Evolutionary conservation across 2,888 invertebrate genomes (phyloP).

Genomic region (Elysia crispata): DNA sequence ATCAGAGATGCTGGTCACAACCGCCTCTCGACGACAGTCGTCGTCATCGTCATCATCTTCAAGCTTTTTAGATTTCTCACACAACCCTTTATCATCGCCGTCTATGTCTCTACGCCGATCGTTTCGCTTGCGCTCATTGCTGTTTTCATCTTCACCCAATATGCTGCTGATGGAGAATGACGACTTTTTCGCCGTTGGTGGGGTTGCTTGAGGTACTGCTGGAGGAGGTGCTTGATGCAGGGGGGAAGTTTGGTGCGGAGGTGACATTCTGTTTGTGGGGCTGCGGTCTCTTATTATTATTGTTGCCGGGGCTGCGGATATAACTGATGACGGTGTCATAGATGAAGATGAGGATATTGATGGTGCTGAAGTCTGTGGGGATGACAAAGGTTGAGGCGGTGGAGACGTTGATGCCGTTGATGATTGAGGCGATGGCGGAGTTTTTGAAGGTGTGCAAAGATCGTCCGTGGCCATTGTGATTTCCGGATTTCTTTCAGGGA

Average conservation of each 20-base stretch:
- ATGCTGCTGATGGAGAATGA: constrained; percentile 70
- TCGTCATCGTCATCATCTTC: constrained; percentile 20
- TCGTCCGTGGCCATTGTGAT: constrained; percentile 41
- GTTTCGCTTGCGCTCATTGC: constrained; percentile 35
- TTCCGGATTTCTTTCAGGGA: not conserved
- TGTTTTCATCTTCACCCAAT: constrained; percentile 57
- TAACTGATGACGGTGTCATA: not conserved
- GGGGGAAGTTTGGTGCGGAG: not conserved
- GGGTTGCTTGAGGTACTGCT: constrained; percentile 29
- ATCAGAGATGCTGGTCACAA: constrained; percentile 57
- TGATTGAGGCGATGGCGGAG: constrained; percentile 23
- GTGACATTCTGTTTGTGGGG: not conserved
- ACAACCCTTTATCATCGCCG: not conserved
- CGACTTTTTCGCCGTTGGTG: constrained; percentile 34
- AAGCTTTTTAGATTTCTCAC: not conserved
- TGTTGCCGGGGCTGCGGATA: constrained; percentile 7
- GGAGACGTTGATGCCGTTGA: not conserved
- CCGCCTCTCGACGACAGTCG: constrained; percentile 48
- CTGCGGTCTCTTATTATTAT: not conserved
- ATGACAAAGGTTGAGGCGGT: not conserved
- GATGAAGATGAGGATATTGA: constrained; percentile 18
- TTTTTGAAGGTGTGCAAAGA: not conserved
- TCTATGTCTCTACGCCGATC: not conserved
- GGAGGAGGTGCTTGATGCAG: constrained; percentile 12
- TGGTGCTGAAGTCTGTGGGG: not conserved